Conservation (phyloP, 2,113 vertebrate species). For the Elgaria multicarinata region DNA sequence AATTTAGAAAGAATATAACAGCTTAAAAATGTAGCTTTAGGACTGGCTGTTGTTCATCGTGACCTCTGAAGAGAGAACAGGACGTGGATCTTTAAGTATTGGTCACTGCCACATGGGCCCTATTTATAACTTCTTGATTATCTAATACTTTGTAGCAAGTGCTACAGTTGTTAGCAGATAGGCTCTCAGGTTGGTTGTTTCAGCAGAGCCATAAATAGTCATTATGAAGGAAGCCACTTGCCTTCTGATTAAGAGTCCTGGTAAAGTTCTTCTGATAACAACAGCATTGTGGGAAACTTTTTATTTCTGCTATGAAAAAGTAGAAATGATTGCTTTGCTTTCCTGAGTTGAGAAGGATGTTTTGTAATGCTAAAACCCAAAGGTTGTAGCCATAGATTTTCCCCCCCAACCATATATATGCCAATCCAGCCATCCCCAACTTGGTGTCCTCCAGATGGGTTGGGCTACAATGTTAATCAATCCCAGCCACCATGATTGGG, state of each 20-base stretch:
- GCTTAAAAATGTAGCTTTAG: not conserved
- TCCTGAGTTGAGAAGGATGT: not conserved
- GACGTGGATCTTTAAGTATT: not conserved
- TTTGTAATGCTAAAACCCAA: not conserved
- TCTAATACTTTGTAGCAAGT: not conserved
- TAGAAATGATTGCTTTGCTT: conserved; percentile 2
- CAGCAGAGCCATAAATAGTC: conserved; percentile 6
- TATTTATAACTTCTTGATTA: conserved; percentile 22
- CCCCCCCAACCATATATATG: not conserved
- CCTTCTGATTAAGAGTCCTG: not conserved
- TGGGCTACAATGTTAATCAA: not conserved
- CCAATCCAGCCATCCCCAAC: not conserved
- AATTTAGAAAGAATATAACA: not conserved
- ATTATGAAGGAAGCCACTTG: not conserved
- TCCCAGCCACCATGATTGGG: not conserved
- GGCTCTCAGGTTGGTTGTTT: not conserved
- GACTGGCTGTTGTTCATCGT: not conserved
- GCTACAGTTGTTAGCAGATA: not conserved
- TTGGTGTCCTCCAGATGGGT: not conserved
- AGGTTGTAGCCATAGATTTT: not conserved
- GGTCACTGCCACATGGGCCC: not conserved
- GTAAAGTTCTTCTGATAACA: not conserved
- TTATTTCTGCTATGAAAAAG: not conserved
- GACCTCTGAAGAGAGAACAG: not conserved
- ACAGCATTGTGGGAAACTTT: not conserved